Percentiles rank a stretch among this genome's conserved stretches.
Conservation (phyloP, 2,113 vertebrate genomes). For the Columba livia region DNA sequence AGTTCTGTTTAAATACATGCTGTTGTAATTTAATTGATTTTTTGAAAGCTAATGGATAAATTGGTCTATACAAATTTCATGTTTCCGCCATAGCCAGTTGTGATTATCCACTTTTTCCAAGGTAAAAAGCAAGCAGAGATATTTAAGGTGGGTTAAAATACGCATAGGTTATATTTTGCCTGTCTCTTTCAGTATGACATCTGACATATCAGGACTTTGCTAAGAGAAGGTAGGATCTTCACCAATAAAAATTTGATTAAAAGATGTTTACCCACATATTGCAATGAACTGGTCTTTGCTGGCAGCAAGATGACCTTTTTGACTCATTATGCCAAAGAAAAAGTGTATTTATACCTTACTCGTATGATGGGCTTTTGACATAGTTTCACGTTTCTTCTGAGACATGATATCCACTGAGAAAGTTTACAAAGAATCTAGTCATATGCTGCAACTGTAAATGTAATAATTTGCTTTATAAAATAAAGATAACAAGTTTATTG, state of each 20-base stretch:
- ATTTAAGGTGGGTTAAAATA: background rate
- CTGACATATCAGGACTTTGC: background rate
- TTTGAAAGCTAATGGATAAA: background rate
- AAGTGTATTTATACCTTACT: background rate
- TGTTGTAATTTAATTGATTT: background rate
- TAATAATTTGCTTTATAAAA: background rate
- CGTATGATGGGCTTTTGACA: background rate
- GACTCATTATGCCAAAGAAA: background rate
- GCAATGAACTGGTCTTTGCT: background rate
- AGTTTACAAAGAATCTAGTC: background rate
- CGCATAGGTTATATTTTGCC: background rate
- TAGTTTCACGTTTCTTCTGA: background rate
- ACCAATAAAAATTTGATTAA: background rate
- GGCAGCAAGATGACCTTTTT: background rate
- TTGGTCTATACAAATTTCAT: background rate
- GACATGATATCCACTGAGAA: background rate
- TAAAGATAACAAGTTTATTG: background rate
- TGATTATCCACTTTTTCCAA: background rate
- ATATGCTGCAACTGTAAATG: background rate
- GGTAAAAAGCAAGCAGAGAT: background rate
- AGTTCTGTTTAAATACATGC: background rate
- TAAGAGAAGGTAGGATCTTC: background rate
- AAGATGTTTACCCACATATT: background rate
- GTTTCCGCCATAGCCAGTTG: background rate
- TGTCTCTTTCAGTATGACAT: background rate